phyloP scores from a whole-genome alignment of 2,797 vertebrate genomes.

The Myotis myotis region DNA sequence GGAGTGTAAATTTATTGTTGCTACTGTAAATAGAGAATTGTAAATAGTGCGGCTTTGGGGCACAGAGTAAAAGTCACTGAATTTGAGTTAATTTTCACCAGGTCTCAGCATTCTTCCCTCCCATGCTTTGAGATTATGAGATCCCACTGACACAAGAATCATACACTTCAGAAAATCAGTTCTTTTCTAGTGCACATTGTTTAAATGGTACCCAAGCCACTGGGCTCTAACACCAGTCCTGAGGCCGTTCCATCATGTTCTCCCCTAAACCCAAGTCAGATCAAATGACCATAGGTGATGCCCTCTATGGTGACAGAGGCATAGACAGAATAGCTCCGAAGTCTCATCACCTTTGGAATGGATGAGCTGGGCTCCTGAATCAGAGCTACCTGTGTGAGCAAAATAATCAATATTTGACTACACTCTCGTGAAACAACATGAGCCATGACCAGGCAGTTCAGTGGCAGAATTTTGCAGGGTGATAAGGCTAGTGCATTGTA shows the following conservation, averaged over 20 bases:
- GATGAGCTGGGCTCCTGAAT: not conserved
- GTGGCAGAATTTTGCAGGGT: not conserved
- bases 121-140: not conserved
- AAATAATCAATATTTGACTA: not conserved
- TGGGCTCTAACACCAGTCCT: not conserved
- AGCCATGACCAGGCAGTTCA: not conserved
- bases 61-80: not conserved
- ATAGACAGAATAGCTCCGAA: not conserved
- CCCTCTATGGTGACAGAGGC: not conserved
- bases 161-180: not conserved
- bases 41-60: not conserved
- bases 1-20: not conserved
- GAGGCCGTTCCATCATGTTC: too few relatives aligned
- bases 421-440: not conserved
- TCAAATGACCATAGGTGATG: not conserved
- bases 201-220: not conserved
- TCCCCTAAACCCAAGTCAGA: not conserved
- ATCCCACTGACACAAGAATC: not conserved
- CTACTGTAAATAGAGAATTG: not conserved
- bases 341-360: not conserved
- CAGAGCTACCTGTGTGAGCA: not conserved
- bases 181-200: not conserved
- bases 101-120: not conserved
- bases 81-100: not conserved
- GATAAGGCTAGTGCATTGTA: not conserved